A percentile compares a stretch with the other conserved stretches of the same genome.
Evolutionary conservation across 1,140 invertebrate genomes (phyloP).

Genomic region (Lysiphlebus fabarum): DNA sequence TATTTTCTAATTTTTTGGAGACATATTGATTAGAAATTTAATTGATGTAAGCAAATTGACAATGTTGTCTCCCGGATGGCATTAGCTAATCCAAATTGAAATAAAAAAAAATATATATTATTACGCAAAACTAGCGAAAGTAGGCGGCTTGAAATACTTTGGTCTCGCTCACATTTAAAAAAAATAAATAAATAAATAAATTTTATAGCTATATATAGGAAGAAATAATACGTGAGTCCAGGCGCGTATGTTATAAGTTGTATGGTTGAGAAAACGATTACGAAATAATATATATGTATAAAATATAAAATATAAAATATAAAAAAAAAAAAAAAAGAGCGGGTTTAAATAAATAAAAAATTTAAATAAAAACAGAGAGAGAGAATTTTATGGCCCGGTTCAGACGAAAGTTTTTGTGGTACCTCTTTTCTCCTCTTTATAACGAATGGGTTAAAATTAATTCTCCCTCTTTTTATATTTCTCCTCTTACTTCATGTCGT

Average conservation of each 20-base stretch:
- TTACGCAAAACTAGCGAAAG: slow-evolving; percentile 51
- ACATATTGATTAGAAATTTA: too few species aligned
- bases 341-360: slow-evolving; percentile 1
- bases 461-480: neutral
- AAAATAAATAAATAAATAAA: neutral
- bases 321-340: slow-evolving; percentile 4
- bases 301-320: neutral
- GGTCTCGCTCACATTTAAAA: slow-evolving; percentile 14
- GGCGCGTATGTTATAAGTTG: slow-evolving; percentile 25
- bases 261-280: slow-evolving; percentile 36
- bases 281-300: slow-evolving; percentile 31
- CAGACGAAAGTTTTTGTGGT: slow-evolving; percentile 7
- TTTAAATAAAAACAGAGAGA: slow-evolving; percentile 34
- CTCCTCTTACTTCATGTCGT: neutral
- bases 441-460: too few species aligned
- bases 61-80: slow-evolving; percentile 17
- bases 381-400: slow-evolving; percentile 24
- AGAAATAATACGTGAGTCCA: slow-evolving; percentile 34
- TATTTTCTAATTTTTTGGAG: too few species aligned
- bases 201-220: slow-evolving; percentile 28
- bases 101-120: slow-evolving; percentile 34
- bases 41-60: neutral
- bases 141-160: slow-evolving; percentile 31
- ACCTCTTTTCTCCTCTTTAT: too few species aligned
- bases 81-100: slow-evolving; percentile 34